These are phyloP conservation scores for Drosophila meridionalis DNA, from an alignment of 2,888 invertebrate genomes.

Conservation along the genomic window DNA sequence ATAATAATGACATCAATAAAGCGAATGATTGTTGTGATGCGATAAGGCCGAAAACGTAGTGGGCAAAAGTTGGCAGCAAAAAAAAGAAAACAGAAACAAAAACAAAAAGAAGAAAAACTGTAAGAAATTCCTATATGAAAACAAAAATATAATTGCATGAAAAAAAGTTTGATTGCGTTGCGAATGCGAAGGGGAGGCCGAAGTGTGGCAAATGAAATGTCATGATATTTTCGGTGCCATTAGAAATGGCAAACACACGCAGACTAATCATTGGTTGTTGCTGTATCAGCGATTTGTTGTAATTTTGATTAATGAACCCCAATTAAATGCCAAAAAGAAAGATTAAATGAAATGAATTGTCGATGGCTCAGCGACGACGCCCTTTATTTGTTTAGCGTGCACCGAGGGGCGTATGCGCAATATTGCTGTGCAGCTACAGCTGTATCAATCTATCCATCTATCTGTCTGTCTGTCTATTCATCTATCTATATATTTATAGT, in stretches of 20 bases:
- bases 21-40: conserved; percentile 68
- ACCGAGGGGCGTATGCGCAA: conserved; percentile 60
- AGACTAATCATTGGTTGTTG: conserved; percentile 40
- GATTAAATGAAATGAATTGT: conserved; percentile 3
- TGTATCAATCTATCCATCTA: conserved; percentile 3
- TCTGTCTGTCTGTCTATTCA: neutral
- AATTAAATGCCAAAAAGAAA: conserved; percentile 65
- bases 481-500: conserved; percentile 10
- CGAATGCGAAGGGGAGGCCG: neutral
- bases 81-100: conserved; percentile 5
- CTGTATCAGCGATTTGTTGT: conserved; percentile 13
- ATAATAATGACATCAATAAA: conserved; percentile 77
- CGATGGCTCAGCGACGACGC: conserved; percentile 29
- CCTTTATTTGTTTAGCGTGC: conserved; percentile 42
- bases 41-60: conserved; percentile 63
- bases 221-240: conserved; percentile 54
- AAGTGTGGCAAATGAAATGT: conserved; percentile 56
- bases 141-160: conserved; percentile 48
- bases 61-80: conserved; percentile 21
- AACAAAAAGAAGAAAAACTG: conserved; percentile 12
- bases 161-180: conserved; percentile 64
- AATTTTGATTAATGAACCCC: conserved; percentile 71
- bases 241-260: conserved; percentile 62
- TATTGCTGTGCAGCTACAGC: conserved; percentile 28
- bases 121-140: conserved; percentile 19